These are phyloP conservation scores for Lasioglossum leucozonium DNA, from an alignment of 2,888 invertebrate species.

Conservation along the genomic window DNA sequence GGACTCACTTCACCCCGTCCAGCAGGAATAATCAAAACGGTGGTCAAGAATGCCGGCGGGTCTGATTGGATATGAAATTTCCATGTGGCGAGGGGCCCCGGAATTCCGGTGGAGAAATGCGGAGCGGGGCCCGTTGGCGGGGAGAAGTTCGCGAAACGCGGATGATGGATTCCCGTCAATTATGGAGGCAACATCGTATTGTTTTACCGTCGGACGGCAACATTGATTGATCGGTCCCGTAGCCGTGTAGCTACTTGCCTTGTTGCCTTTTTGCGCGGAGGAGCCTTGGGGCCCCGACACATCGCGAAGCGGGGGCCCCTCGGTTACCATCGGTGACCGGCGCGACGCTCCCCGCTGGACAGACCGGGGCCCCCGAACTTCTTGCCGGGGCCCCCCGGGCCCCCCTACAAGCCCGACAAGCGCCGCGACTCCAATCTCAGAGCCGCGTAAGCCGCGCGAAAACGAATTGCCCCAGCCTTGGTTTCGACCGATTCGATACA, in stretches of 20 bases:
- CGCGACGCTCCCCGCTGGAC: slow-evolving; percentile 55
- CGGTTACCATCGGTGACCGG: slow-evolving; percentile 68
- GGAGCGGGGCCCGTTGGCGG: slow-evolving; percentile 28
- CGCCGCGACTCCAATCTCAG: slow-evolving; percentile 50
- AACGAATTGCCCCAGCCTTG: slow-evolving; percentile 42
- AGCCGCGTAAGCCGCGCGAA: slow-evolving; percentile 56
- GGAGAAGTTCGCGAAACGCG: slow-evolving; percentile 77
- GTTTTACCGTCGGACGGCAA: slow-evolving; percentile 83
- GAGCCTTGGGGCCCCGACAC: slow-evolving; percentile 37
- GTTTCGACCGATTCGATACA: slow-evolving; percentile 27
- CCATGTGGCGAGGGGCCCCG: slow-evolving; percentile 42
- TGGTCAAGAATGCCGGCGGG: slow-evolving; percentile 28
- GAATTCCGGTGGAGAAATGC: slow-evolving; percentile 48
- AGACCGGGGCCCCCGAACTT: slow-evolving; percentile 73
- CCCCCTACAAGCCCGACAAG: slow-evolving; percentile 62
- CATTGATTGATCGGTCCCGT: slow-evolving; percentile 83
- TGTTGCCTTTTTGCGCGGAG: slow-evolving; percentile 72
- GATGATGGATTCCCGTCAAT: slow-evolving; percentile 85
- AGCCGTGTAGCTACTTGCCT: slow-evolving; percentile 79
- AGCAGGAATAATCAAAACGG: background rate
- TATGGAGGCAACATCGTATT: slow-evolving; percentile 84
- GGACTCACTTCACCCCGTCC: background rate
- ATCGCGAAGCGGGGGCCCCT: slow-evolving; percentile 49
- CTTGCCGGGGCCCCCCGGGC: slow-evolving; percentile 67
- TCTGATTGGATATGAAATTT: slow-evolving; percentile 47